phyloP scores from a whole-genome alignment of 2,888 invertebrate genomes.

The Lithophane semibrunnea region DNA sequence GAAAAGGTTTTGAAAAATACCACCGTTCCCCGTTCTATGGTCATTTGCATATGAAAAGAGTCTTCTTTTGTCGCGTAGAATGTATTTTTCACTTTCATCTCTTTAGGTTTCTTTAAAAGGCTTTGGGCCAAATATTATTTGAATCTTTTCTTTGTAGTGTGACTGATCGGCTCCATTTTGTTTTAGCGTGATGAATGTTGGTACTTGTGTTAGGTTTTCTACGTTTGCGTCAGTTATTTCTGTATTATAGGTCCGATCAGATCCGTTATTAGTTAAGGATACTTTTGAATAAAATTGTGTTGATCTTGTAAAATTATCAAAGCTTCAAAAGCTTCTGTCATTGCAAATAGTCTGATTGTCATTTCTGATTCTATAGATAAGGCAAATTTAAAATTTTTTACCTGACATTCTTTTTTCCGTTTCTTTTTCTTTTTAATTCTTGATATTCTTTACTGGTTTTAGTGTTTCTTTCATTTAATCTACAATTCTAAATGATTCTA shows the following conservation, averaged over 20 bases:
- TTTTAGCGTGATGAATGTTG: slow-evolving; percentile 67
- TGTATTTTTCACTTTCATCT: slow-evolving; percentile 78
- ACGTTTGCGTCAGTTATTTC: background rate
- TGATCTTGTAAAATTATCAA: background rate
- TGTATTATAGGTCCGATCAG: background rate
- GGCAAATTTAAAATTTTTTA: background rate
- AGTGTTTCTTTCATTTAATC: background rate
- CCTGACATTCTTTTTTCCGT: no score
- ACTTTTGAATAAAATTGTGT: background rate
- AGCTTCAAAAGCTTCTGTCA: background rate
- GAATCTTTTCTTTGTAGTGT: slow-evolving; percentile 67
- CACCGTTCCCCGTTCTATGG: slow-evolving; percentile 68
- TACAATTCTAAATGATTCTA: background rate
- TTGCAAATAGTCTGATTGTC: background rate
- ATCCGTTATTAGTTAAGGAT: background rate
- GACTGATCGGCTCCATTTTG: slow-evolving; percentile 69
- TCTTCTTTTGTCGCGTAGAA: slow-evolving; percentile 72
- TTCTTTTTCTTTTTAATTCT: background rate
- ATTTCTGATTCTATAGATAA: background rate
- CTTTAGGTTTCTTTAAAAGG: slow-evolving; percentile 68
- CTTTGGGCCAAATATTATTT: slow-evolving; percentile 70
- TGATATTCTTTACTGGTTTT: background rate
- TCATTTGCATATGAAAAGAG: slow-evolving; percentile 80
- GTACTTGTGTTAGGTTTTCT: slow-evolving; percentile 26
- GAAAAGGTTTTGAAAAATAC: slow-evolving; percentile 74